phyloP scores from a whole-genome alignment of 64 coral and sea anemone species.

The Montipora sp. region DNA sequence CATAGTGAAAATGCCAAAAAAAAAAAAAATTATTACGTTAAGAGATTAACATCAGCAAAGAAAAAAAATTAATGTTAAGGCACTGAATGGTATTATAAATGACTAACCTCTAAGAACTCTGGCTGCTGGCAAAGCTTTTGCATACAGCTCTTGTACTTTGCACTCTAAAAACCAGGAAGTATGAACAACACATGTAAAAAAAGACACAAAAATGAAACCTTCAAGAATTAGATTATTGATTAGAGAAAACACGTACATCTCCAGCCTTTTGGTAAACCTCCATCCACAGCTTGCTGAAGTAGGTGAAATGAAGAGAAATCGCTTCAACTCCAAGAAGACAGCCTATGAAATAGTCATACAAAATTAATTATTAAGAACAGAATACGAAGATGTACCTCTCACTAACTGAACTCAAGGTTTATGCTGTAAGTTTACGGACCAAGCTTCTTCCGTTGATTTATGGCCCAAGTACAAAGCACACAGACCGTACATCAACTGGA shows the following conservation, averaged over 20 bases:
- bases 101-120: constrained; percentile 94
- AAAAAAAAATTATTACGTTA: rapidly evolving
- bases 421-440: too few species aligned
- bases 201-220: neutral
- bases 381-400: too few species aligned
- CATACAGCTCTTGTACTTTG: constrained; percentile 89
- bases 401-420: too few species aligned
- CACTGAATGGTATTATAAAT: neutral
- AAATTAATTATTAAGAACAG: too few species aligned
- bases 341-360: constrained; percentile 37
- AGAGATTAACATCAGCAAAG: too few species aligned
- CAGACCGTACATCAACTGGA: too few species aligned
- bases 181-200: neutral
- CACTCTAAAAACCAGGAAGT: constrained; percentile 56
- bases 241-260: constrained; percentile 60
- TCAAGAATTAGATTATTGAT: neutral
- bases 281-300: constrained; percentile 93
- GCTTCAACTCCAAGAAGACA: constrained; percentile 95
- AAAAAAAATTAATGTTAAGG: too few species aligned
- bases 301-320: constrained; percentile 89
- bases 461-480: too few species aligned
- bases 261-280: constrained; percentile 95
- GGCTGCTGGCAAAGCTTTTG: constrained; percentile 86
- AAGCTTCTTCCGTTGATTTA: too few species aligned
- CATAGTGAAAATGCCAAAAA: too few species aligned